A percentile compares a stretch with the other conserved stretches of the same genome.
Evolutionary conservation across 2,113 vertebrate genomes (phyloP).

Genomic region (Anguilla rostrata): DNA sequence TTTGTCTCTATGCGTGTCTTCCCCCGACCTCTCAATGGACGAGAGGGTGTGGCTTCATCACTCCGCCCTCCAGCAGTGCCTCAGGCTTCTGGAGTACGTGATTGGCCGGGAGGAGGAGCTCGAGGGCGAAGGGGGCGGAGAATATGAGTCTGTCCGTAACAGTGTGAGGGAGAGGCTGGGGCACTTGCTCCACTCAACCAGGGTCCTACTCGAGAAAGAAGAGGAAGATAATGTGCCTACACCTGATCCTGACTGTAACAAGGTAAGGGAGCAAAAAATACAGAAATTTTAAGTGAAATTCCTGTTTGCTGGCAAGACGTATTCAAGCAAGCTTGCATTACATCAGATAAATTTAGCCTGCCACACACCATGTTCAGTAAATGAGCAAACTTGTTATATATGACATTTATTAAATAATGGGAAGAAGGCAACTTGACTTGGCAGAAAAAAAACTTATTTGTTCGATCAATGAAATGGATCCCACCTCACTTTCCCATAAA

Average conservation of each 20-base stretch:
- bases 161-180: conserved; percentile 58
- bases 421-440: neutral
- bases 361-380: neutral
- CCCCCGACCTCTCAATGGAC: conserved; percentile 41
- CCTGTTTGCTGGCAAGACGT: neutral
- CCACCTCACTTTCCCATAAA: neutral
- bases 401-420: neutral
- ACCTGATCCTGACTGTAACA: conserved; percentile 56
- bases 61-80: conserved; percentile 63
- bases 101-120: conserved; percentile 66
- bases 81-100: conserved; percentile 65
- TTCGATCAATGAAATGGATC: neutral
- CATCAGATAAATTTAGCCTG: neutral
- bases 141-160: conserved; percentile 60
- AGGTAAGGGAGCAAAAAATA: conserved; percentile 51
- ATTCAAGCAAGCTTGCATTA: neutral
- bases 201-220: conserved; percentile 47
- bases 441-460: neutral
- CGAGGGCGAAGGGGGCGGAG: conserved; percentile 55
- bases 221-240: conserved; percentile 50
- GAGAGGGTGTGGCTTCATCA: conserved; percentile 62
- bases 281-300: neutral
- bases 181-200: conserved; percentile 63
- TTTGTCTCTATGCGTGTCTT: conserved; percentile 50
- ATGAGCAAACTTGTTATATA: neutral